Percentiles rank a stretch among this genome's conserved stretches.
Conservation (phyloP, 2,113 vertebrate species). For the Pseudolaguvia tuberculata region DNA sequence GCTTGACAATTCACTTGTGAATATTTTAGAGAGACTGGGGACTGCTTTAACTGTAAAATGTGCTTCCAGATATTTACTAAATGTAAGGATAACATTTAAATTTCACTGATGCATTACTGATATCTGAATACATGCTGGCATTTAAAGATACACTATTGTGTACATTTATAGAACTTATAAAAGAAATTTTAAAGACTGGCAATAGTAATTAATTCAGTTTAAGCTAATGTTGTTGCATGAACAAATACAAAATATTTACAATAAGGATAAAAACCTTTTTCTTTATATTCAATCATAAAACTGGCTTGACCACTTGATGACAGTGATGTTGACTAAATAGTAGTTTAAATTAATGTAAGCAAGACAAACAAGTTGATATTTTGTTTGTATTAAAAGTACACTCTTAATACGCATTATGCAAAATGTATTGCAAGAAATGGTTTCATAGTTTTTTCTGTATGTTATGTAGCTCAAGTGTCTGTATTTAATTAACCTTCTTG, state of each 20-base stretch:
- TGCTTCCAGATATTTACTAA: slow-evolving; percentile 24
- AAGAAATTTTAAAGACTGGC: not conserved
- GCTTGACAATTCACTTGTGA: slow-evolving; percentile 55
- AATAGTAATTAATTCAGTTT: not conserved
- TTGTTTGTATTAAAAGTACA: not conserved
- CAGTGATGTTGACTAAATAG: not conserved
- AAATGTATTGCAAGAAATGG: not conserved
- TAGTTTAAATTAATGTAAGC: no score
- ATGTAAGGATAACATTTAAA: not conserved
- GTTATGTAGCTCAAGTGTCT: not conserved
- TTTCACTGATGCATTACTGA: not conserved
- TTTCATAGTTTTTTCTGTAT: not conserved
- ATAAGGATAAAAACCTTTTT: not conserved
- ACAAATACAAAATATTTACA: not conserved
- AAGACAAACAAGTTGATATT: no score
- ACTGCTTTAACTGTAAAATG: slow-evolving; percentile 56
- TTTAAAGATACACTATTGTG: not conserved
- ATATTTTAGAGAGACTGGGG: slow-evolving; percentile 41
- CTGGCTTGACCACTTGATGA: not conserved
- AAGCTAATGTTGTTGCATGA: not conserved
- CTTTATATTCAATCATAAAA: not conserved
- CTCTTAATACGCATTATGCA: not conserved
- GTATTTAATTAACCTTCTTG: not conserved
- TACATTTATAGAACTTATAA: not conserved
- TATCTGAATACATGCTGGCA: not conserved